Percentiles rank a stretch among this genome's conserved stretches.
Evolutionary conservation across 2,888 invertebrate genomes (phyloP).

Genomic region (Orchesellides sinensis): DNA sequence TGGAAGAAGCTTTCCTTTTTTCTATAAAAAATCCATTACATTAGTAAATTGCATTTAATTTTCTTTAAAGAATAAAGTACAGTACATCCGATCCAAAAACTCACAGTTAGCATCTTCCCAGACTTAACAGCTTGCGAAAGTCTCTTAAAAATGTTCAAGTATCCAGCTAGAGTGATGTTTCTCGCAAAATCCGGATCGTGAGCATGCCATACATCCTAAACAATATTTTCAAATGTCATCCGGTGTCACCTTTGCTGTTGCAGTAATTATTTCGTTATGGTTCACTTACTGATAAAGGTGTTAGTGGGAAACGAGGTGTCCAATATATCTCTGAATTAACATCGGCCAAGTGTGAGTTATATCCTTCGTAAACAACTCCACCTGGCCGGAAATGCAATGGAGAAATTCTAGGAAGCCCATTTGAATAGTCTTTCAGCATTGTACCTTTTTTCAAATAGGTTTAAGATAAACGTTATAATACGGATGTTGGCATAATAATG

Average conservation of each 20-base stretch:
- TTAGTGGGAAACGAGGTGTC: constrained; percentile 35
- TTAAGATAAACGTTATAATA: too few species aligned
- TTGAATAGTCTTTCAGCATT: constrained; percentile 61
- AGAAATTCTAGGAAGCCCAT: constrained; percentile 28
- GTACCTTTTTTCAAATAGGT: constrained; percentile 30
- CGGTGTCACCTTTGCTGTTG: neutral
- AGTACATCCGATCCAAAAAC: neutral
- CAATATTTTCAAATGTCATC: neutral
- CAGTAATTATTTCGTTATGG: neutral
- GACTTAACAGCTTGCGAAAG: constrained; percentile 9
- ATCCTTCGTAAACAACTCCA: constrained; percentile 29
- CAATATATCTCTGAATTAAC: constrained; percentile 39
- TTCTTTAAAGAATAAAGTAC: neutral
- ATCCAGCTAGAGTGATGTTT: constrained; percentile 4
- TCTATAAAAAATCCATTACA: neutral
- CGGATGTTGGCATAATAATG: neutral
- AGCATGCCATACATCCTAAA: constrained; percentile 36
- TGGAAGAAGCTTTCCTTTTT: neutral
- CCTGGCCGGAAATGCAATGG: constrained; percentile 13
- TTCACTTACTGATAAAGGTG: constrained; percentile 21
- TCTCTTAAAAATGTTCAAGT: neutral
- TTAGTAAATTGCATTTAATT: neutral
- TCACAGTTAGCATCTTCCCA: constrained; percentile 29
- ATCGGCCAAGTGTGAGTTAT: constrained; percentile 48
- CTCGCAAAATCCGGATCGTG: constrained; percentile 51